Base-by-base conservation (phyloP, 2,888 invertebrate genomes). In the Melieria picta region DNA sequence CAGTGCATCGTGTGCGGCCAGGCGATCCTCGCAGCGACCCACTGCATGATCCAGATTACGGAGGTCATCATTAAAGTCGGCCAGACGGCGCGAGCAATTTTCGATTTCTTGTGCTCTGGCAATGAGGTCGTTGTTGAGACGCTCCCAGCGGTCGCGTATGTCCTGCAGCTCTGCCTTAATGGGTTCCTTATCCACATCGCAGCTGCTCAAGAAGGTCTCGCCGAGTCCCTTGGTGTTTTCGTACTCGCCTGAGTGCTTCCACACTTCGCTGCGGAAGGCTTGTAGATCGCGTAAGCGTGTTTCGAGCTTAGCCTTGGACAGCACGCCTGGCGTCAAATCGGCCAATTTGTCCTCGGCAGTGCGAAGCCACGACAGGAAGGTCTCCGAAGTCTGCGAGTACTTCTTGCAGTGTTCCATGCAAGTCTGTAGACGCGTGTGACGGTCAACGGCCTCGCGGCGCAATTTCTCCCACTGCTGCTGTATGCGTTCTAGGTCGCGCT, bases 361-460 rank as follows among this genome's bases (percentile, higher is more conserved):
- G 3, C 93, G 89, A 70, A 98, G 87, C 98, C 98, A 98, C 0
- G 95, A 94, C 0, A 95, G 87, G 89, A 97, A 96, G 0, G 91
- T 89, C 79, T 97, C 97, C 65, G 95, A 91, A 0, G 93, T 93
- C 80, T 92, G 91, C 83, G 94, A 93, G 88, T 95, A 98, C 83
- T 96, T 96, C 78, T 93, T 93, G 87, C 94, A 96, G 84, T 94
- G 96, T 84, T 97, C 97, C 91, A 93, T 93, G 85, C 96, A 95
- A 0, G 95, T 94, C 85, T 96, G 95, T 60, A 97, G 88, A 76
- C 94, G 89, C 0, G 94, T 94, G 82, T 97, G 92, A 61, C 96
- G 90, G 79, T 97, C 96, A 57, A 94, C 91, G 0, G 95, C 93
- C 83, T 95, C 95, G 75, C 95, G 92, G 79, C 96, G 93, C 68